Evolutionary conservation across 2,888 invertebrate genomes (phyloP).

Genomic region (Autographa gamma): DNA sequence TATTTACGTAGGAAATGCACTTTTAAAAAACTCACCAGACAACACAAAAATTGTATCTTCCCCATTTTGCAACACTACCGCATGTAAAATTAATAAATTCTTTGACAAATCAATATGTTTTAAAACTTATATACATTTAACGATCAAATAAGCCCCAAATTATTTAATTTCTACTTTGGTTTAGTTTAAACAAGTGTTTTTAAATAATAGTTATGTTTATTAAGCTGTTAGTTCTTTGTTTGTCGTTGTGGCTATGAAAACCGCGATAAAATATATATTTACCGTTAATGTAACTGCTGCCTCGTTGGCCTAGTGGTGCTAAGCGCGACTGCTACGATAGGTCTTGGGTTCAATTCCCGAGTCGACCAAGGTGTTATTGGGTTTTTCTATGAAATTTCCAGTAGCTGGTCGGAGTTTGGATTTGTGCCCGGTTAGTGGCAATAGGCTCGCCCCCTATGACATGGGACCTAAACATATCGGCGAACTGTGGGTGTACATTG

Average conservation of each 20-base stretch:
- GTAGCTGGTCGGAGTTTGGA: no score
- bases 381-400: no score
- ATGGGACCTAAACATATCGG: no score
- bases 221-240: background rate
- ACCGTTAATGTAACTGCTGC: no score
- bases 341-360: no score
- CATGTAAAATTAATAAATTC: conserved; percentile 12
- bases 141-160: conserved; percentile 15
- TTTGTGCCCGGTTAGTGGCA: no score
- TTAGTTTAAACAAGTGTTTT: conserved; percentile 18
- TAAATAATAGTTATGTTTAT: background rate
- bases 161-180: background rate
- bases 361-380: no score
- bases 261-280: background rate
- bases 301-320: no score
- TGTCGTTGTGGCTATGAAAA: background rate
- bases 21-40: conserved; percentile 29
- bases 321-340: no score
- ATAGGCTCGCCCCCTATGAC: no score
- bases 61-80: conserved; percentile 12
- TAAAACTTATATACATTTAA: conserved; percentile 29
- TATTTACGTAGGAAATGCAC: no score
- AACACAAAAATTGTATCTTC: conserved; percentile 15
- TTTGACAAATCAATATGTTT: conserved; percentile 11
- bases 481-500: no score